Base-by-base conservation (phyloP, 2,797 vertebrate species). In the Ara ararauna region DNA sequence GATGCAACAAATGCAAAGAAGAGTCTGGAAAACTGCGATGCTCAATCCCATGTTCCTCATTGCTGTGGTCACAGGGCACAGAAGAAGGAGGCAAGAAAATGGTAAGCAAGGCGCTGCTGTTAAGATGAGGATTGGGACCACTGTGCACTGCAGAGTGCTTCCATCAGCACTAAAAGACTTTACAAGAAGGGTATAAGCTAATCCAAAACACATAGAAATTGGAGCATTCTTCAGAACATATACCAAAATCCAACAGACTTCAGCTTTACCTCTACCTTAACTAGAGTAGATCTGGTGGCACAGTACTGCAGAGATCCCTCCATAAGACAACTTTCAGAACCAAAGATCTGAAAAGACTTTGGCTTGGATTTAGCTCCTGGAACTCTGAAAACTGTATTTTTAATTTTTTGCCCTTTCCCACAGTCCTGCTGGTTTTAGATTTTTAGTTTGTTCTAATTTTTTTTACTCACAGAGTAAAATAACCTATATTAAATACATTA, bases 331-430 rank as follows among this genome's bases (percentile, higher is more conserved):
- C 23, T 50, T 40, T 71, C 36, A 40, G 80, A 54, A 54, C 65
- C 68, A 85, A 91, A 51, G 50, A 70, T 32, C 50, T 87, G 72
- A 91, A 87, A 70, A 53, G 75, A 32, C 13, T 90, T 94, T 94
- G 92, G 87, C 67, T 88, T 66, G 34, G 22, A 38, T 84, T 81
- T 93, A 86, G 71, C 16, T 65, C 79, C 67, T 82, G 65, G n/a
- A 93, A 61, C 40, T 82, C 61, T 40, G 13, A 85, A 89, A 89
- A 40, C 38, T n/a, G 18, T 64, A 78, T 51, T 87, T 93, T 85
- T 79, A 27, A 13, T 67, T 80, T 76, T 73, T 85, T 73, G 58
- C 82, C 36, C 13, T 76, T 38, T 79, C 84, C 38, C n/a, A 67
- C 29, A 5, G 36, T 77, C 32, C 50, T 90, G n/a, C 29, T 78